Evolutionary conservation across 2,797 vertebrate genomes (phyloP).

Genomic region (Morus bassanus): DNA sequence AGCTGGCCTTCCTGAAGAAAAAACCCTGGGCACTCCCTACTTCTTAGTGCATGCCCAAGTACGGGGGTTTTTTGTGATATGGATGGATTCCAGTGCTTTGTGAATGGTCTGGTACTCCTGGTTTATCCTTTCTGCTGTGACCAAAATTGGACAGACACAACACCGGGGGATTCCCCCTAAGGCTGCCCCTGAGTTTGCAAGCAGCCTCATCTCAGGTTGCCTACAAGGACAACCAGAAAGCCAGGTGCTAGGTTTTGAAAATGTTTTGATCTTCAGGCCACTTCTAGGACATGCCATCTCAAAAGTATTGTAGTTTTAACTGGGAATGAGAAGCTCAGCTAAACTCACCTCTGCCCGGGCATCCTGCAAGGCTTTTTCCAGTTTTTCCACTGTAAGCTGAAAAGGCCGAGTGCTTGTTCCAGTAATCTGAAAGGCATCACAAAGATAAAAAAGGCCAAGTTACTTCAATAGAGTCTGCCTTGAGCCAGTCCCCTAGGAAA

Average conservation of each 20-base stretch:
- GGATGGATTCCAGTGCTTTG: neutral
- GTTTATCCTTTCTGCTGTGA: neutral
- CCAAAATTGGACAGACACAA: neutral
- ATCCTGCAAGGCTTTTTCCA: slow-evolving; percentile 83
- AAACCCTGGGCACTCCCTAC: neutral
- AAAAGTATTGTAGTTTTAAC: neutral
- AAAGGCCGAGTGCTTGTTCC: slow-evolving; percentile 82
- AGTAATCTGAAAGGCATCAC: slow-evolving; percentile 73
- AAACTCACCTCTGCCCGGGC: slow-evolving; percentile 84
- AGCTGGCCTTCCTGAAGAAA: neutral
- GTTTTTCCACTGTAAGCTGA: slow-evolving; percentile 89
- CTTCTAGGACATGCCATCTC: neutral
- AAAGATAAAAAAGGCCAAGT: neutral
- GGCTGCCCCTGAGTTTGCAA: neutral
- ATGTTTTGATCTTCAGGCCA: neutral
- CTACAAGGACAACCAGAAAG: neutral
- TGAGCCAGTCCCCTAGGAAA: neutral
- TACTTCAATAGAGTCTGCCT: neutral
- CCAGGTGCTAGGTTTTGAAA: neutral
- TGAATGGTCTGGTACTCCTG: neutral
- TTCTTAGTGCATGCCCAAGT: neutral
- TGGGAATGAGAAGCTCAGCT: neutral
- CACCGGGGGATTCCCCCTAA: neutral
- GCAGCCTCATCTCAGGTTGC: neutral
- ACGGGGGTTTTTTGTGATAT: neutral